Evolutionary conservation across 2,888 invertebrate species (phyloP), one percentile per base, ranked within the genome.

Genomic region (Leucophenga montana): DNA sequence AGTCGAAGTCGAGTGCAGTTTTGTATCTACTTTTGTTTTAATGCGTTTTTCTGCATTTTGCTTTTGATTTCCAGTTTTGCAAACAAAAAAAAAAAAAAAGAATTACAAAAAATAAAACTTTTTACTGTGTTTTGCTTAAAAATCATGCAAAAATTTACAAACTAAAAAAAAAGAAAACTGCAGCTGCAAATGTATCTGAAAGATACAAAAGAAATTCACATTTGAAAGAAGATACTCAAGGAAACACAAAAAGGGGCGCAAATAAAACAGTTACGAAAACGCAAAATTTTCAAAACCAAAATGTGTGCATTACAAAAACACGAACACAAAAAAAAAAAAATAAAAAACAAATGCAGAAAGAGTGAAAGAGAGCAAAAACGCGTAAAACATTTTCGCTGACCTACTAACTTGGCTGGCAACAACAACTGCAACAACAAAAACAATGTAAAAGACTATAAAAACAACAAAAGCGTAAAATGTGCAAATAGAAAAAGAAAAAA

Each of bases 361-460:
- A 50, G 48, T 50, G n/a, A 65, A 31, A 22, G 27, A 14, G n/a
- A 13, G 22, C 48, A 50, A 54, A 39, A 66, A 33, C 56, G 66
- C 65, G 75, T 73, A 16, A 72, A 70, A 73, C 69, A 76, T 84
- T 80, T 84, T 82, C 79, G 83, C 84, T 82, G 81, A 82, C 81
- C 81, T 73, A 82, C 81, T 80, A 84, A 69, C 62, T 69, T 62
- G 48, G 48, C 39, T 44, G 50, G 44, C 57, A 77, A 73, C 64
- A 71, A 67, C 48, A 69, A 56, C 22, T 31, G 44, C 57, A 77
- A 73, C 64, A 71, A 67, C 48, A 69, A 56, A 27, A 76, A 67
- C 66, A 77, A 72, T 68, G 80, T 71, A 70, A 74, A 67, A 62
- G 76, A 50, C 64, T n/a, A n/a, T n/a, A n/a, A n/a, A n/a, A 74